Conservation (phyloP, 1,140 invertebrate genomes). For the Pollicipes pollicipes region DNA sequence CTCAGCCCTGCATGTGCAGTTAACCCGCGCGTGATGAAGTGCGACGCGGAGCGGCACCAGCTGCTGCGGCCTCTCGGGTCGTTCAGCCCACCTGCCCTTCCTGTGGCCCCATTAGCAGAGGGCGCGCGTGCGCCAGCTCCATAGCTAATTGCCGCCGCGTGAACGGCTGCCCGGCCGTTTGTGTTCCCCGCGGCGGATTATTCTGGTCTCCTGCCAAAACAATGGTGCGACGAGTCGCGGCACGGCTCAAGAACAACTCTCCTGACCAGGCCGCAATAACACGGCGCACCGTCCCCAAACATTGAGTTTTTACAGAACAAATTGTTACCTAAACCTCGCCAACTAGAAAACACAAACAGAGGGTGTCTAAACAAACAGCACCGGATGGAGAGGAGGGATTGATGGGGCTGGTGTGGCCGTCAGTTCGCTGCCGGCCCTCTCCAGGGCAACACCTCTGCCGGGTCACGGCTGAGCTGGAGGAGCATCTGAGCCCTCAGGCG, state of each 20-base stretch:
- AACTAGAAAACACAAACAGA: constrained; percentile 2
- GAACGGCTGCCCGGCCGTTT: not conserved
- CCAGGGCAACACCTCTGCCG: no score
- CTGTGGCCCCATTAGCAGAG: no score
- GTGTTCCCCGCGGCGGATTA: not conserved
- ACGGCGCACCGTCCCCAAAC: not conserved
- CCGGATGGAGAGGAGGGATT: not conserved
- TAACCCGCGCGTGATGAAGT: no score
- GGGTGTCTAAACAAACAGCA: not conserved
- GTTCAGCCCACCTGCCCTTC: no score
- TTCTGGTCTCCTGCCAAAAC: not conserved
- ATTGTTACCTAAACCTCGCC: not conserved
- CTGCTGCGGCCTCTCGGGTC: no score
- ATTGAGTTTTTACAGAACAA: constrained; percentile 2
- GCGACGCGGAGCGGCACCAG: no score
- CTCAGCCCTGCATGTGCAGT: no score
- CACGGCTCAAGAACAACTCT: not conserved
- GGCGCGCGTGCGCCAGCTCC: no score
- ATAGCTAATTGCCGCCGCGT: not conserved
- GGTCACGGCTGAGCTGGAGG: no score
- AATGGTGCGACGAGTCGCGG: not conserved
- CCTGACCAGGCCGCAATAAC: not conserved
- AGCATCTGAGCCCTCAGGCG: no score
- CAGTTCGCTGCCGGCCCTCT: no score
- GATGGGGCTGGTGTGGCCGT: not conserved